Evolutionary conservation across 2,113 vertebrate genomes (phyloP).

Genomic region (Rhinoderma darwinii): DNA sequence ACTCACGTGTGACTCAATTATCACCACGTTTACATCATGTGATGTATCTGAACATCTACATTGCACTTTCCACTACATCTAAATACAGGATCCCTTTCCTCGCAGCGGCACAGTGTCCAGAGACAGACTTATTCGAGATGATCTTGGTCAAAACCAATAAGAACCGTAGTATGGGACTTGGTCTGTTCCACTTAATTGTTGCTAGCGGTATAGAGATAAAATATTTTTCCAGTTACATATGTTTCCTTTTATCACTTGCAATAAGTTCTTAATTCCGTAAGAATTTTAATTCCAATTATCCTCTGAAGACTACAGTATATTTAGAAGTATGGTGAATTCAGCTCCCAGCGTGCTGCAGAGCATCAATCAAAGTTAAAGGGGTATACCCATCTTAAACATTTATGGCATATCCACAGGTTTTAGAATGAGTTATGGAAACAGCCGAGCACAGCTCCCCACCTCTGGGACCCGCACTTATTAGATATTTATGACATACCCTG

Average conservation of each 20-base stretch:
- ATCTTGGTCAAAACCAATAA: background rate
- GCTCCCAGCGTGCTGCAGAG: no score
- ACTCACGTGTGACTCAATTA: slow-evolving; percentile 40
- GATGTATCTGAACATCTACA: slow-evolving; percentile 6
- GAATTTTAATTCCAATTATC: background rate
- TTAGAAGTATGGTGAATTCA: no score
- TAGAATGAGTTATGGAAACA: no score
- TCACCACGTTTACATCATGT: slow-evolving; percentile 31
- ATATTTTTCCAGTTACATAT: background rate
- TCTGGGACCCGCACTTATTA: no score
- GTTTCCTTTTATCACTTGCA: background rate
- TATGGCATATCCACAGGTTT: no score
- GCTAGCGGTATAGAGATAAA: background rate
- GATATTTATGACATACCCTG: no score
- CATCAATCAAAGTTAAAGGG: no score
- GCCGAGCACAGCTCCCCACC: no score
- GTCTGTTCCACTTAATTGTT: background rate
- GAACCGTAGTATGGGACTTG: background rate
- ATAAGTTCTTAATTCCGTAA: background rate
- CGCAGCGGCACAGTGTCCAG: background rate
- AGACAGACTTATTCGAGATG: background rate
- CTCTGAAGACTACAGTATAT: no score
- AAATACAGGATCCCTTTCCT: slow-evolving; percentile 15
- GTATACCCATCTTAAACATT: no score
- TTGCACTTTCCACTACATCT: slow-evolving; percentile 2